These are phyloP conservation scores for Muscicapa comitata DNA, from an alignment of 2,797 vertebrate species.

Conservation along the genomic window DNA sequence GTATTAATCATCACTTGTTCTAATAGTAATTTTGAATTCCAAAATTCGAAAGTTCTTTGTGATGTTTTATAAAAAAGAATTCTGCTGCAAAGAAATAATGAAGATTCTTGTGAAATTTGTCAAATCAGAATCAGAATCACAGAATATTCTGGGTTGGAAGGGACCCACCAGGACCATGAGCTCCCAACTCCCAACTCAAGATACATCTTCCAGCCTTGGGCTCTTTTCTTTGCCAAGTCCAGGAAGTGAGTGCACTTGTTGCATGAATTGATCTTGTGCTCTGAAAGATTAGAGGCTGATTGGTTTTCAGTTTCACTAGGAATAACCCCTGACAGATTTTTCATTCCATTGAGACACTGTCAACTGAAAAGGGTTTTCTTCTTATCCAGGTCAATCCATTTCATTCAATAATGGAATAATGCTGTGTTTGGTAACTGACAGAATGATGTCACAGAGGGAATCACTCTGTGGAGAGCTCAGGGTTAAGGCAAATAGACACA, in stretches of 20 bases:
- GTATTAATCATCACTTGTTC: accelerated
- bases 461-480: neutral
- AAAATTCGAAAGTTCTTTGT: neutral
- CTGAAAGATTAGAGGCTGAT: neutral
- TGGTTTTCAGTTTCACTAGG: neutral
- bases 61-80: neutral
- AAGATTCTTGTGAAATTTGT: neutral
- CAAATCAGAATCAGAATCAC: neutral
- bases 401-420: neutral
- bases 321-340: neutral
- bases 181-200: neutral
- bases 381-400: neutral
- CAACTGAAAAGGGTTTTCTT: neutral
- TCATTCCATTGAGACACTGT: neutral
- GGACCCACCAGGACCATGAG: too few species aligned
- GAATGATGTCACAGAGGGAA: neutral
- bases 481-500: neutral
- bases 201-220: neutral
- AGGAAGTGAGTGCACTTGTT: neutral
- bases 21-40: neutral
- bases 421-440: neutral
- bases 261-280: neutral
- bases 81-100: neutral
- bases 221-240: neutral
- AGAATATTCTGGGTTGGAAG: neutral